phyloP scores from a whole-genome alignment of 1,140 invertebrate species.

The Luehdorfia chinensis region DNA sequence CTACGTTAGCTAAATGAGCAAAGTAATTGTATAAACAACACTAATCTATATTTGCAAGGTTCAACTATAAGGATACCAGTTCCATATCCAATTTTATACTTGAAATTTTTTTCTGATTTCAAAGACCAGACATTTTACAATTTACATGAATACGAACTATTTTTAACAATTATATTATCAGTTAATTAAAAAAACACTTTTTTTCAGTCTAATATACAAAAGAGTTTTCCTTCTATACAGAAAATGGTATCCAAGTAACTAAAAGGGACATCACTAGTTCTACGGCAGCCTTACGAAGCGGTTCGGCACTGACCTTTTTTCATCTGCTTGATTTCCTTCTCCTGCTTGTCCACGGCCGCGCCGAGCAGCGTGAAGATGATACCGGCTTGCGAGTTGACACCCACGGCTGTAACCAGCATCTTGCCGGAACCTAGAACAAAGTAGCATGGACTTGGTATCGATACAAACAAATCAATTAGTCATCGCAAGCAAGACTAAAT shows the following conservation, averaged over 20 bases:
- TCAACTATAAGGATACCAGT: conserved; percentile 10
- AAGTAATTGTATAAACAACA: conserved; percentile 4
- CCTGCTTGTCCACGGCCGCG: conserved; percentile 94
- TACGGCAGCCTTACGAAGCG: neutral
- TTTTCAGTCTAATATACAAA: too few species aligned
- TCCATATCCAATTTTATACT: too few species aligned
- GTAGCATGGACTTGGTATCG: too few species aligned
- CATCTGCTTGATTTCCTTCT: conserved; percentile 94
- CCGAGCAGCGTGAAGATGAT: conserved; percentile 99
- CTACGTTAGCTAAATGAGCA: conserved; percentile 13
- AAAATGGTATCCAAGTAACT: conserved; percentile 5
- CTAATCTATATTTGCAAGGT: conserved; percentile 13
- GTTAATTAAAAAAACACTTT: too few species aligned
- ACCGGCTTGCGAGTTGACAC: conserved; percentile 99
- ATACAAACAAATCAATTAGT: conserved; percentile 1
- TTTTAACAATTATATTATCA: too few species aligned
- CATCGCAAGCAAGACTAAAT: too few species aligned
- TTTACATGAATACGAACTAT: too few species aligned
- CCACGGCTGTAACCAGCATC: conserved; percentile 99
- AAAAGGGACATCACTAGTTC: conserved; percentile 15
- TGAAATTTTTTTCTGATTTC: too few species aligned
- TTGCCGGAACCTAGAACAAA: conserved; percentile 91
- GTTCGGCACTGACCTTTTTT: conserved; percentile 87
- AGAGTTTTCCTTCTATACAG: too few species aligned
- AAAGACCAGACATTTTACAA: too few species aligned